Conservation (phyloP, 2,797 vertebrate genomes). For the Amblyraja radiata region DNA sequence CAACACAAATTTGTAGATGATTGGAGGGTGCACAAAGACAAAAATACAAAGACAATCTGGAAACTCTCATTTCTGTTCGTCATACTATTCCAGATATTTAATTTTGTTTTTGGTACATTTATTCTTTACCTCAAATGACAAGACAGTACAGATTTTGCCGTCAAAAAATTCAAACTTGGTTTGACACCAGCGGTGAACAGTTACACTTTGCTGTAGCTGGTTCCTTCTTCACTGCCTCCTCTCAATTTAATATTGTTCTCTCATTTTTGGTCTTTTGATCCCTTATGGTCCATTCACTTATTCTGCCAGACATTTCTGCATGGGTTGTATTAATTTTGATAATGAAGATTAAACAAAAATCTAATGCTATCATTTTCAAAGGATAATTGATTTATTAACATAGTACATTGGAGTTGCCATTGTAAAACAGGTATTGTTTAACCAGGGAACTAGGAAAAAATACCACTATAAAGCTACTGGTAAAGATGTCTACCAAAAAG, state of each 20-base stretch:
- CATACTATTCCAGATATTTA: slow-evolving; percentile 36
- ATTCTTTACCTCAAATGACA: slow-evolving; percentile 30
- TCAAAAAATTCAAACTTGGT: slow-evolving; percentile 30
- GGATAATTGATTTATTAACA: slow-evolving; percentile 24
- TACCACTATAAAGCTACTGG: slow-evolving; percentile 24
- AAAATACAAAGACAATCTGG: slow-evolving; percentile 33
- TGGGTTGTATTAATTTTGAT: slow-evolving; percentile 32
- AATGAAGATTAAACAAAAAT: slow-evolving; percentile 23
- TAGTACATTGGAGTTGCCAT: slow-evolving; percentile 37
- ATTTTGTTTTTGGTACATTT: slow-evolving; percentile 38
- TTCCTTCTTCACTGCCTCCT: slow-evolving; percentile 35
- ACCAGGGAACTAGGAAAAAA: slow-evolving; percentile 30
- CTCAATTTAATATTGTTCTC: slow-evolving; percentile 19
- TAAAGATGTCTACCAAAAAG: slow-evolving; percentile 25
- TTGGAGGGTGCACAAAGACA: neutral
- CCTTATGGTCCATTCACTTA: slow-evolving; percentile 28
- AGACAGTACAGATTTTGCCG: slow-evolving; percentile 37
- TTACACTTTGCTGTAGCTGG: slow-evolving; percentile 24
- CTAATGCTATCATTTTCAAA: slow-evolving; percentile 31
- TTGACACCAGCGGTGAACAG: slow-evolving; percentile 17
- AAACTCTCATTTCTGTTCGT: slow-evolving; percentile 34
- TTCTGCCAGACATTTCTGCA: slow-evolving; percentile 33
- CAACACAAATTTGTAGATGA: neutral
- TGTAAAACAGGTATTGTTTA: slow-evolving; percentile 24
- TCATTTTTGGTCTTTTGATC: slow-evolving; percentile 34